phyloP scores from a whole-genome alignment of 2,113 vertebrate genomes.

The Eretmochelys imbricata region DNA sequence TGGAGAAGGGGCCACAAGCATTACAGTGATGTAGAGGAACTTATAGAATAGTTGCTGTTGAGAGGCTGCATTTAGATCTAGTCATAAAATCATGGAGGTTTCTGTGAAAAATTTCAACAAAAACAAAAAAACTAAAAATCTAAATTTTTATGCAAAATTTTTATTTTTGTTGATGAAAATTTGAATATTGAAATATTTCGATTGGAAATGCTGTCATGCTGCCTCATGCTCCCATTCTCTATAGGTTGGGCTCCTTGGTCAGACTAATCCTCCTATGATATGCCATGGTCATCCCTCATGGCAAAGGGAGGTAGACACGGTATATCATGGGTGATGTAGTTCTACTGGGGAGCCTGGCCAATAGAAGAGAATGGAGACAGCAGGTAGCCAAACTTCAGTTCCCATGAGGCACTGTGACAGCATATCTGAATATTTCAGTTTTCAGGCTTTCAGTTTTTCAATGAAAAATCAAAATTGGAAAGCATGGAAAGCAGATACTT shows the following conservation, averaged over 20 bases:
- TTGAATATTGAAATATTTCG: neutral
- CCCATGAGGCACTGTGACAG: neutral
- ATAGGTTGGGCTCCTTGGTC: neutral
- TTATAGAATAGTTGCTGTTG: neutral
- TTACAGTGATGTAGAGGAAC: neutral
- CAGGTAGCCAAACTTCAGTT: neutral
- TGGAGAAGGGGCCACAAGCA: neutral
- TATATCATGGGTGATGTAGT: neutral
- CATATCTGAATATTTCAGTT: neutral
- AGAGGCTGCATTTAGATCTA: neutral
- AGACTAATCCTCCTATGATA: neutral
- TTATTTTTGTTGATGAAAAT: neutral
- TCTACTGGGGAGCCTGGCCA: neutral
- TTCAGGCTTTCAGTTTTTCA: rapidly evolving
- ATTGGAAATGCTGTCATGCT: rapidly evolving
- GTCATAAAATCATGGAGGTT: neutral
- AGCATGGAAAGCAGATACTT: rapidly evolving
- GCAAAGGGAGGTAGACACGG: neutral
- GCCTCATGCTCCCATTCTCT: neutral
- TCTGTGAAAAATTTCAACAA: rapidly evolving
- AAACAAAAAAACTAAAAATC: neutral
- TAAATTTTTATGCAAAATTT: neutral
- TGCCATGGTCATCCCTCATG: neutral
- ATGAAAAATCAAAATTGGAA: neutral
- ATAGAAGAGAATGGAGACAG: neutral